phyloP scores from a whole-genome alignment of 2,888 invertebrate genomes.

The Napeogenes inachia region DNA sequence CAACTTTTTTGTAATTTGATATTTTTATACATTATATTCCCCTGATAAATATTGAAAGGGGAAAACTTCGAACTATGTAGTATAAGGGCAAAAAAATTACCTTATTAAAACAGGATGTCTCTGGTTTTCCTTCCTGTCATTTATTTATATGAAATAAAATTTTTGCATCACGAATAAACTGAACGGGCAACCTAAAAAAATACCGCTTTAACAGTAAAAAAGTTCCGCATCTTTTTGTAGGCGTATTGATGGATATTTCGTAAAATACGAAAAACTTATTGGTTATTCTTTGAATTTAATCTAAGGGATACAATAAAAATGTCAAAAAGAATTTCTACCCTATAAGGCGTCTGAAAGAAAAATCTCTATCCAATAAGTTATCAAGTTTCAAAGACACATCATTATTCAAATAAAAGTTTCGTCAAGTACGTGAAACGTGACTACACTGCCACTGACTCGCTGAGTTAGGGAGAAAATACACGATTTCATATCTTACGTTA shows the following conservation, averaged over 20 bases:
- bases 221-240: background rate
- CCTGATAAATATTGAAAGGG: too few species aligned
- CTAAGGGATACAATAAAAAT: background rate
- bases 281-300: conserved; percentile 1
- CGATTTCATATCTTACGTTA: background rate
- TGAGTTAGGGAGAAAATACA: conserved; percentile 6
- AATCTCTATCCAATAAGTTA: conserved; percentile 24
- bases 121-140: too few species aligned
- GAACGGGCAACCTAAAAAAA: too few species aligned
- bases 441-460: conserved; percentile 16
- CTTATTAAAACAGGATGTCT: too few species aligned
- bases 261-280: conserved; percentile 3
- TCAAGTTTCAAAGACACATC: conserved; percentile 28
- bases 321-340: conserved; percentile 10
- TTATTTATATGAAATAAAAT: too few species aligned
- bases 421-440: conserved; percentile 29
- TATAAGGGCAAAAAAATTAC: too few species aligned
- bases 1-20: too few species aligned
- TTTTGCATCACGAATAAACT: too few species aligned
- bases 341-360: conserved; percentile 11
- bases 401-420: conserved; percentile 31
- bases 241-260: background rate
- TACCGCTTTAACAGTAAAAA: too few species aligned
- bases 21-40: too few species aligned
- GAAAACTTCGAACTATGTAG: too few species aligned